Conservation (phyloP, 2,888 invertebrate species). For the Neocrepidodera transversa region DNA sequence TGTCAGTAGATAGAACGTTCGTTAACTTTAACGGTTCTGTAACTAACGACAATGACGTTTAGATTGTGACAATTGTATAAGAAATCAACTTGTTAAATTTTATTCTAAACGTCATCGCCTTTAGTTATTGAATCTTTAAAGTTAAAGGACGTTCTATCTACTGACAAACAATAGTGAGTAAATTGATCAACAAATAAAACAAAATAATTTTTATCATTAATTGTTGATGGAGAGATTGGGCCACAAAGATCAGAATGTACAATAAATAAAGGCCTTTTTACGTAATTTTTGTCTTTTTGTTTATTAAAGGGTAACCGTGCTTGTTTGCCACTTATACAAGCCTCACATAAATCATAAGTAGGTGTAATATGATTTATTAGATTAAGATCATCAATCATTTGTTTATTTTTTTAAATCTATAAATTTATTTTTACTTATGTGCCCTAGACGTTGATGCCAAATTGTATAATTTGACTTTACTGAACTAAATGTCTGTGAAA, state of each 20-base stretch:
- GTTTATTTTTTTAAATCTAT: slow-evolving; percentile 2
- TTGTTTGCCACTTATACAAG: slow-evolving; percentile 36
- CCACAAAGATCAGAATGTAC: slow-evolving; percentile 25
- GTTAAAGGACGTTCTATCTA: too few species aligned
- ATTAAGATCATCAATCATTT: slow-evolving; percentile 9
- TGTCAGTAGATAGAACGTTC: too few species aligned
- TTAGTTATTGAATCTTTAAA: too few species aligned
- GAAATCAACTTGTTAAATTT: too few species aligned
- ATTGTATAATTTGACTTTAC: slow-evolving; percentile 10
- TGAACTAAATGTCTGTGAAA: slow-evolving; percentile 15
- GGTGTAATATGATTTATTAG: slow-evolving; percentile 23
- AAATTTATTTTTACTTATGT: slow-evolving; percentile 19
- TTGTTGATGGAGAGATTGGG: slow-evolving; percentile 24
- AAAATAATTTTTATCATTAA: slow-evolving; percentile 51
- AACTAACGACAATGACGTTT: too few species aligned
- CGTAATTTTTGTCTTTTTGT: slow-evolving; percentile 24
- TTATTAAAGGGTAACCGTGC: slow-evolving; percentile 33
- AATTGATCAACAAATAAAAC: slow-evolving; percentile 52
- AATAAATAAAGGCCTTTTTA: slow-evolving; percentile 20
- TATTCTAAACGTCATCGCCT: too few species aligned
- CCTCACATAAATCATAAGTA: too few species aligned
- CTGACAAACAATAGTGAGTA: slow-evolving; percentile 54
- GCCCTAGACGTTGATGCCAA: slow-evolving; percentile 25
- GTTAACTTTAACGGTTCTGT: too few species aligned
- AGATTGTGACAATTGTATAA: too few species aligned